Evolutionary conservation across 2,888 invertebrate genomes (phyloP).

Genomic region (Diplolepis rosae): DNA sequence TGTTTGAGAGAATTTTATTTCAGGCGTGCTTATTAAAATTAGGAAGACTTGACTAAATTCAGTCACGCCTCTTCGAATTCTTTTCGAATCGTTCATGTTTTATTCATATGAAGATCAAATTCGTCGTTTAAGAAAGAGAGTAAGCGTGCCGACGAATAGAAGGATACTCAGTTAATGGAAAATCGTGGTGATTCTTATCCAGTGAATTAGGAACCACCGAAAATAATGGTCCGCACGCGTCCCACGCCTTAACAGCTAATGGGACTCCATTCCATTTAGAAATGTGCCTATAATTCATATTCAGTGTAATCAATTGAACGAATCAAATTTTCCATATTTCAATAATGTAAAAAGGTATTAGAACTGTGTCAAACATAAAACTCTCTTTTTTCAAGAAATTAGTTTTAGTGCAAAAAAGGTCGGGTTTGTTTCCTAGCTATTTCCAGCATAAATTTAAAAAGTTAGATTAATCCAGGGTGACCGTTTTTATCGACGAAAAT

Average conservation of each 20-base stretch:
- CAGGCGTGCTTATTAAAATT: constrained; percentile 6
- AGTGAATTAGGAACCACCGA: constrained; percentile 22
- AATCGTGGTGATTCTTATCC: constrained; percentile 31
- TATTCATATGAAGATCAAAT: constrained; percentile 31
- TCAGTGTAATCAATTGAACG: too few relatives aligned
- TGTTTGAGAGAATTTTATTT: neutral
- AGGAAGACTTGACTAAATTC: constrained; percentile 26
- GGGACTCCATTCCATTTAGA: neutral
- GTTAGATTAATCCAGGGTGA: too few relatives aligned
- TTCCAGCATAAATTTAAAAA: too few relatives aligned
- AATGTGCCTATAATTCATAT: too few relatives aligned
- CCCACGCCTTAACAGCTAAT: neutral
- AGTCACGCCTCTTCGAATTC: constrained; percentile 28
- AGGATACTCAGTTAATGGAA: constrained; percentile 25
- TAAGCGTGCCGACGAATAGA: constrained; percentile 30
- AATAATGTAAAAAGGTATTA: too few relatives aligned
- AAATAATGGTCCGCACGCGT: constrained; percentile 16
- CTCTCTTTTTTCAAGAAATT: too few relatives aligned
- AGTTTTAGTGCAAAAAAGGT: too few relatives aligned
- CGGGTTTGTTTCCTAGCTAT: too few relatives aligned
- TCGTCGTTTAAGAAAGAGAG: constrained; percentile 23
- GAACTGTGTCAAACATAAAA: too few relatives aligned
- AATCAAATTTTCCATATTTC: too few relatives aligned
- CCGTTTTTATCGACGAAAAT: too few relatives aligned
- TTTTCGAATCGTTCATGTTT: constrained; percentile 30